These are phyloP conservation scores for Hydrozoanthus gracilis DNA, from an alignment of 92 coral and sea anemone genomes.

Conservation along the genomic window DNA sequence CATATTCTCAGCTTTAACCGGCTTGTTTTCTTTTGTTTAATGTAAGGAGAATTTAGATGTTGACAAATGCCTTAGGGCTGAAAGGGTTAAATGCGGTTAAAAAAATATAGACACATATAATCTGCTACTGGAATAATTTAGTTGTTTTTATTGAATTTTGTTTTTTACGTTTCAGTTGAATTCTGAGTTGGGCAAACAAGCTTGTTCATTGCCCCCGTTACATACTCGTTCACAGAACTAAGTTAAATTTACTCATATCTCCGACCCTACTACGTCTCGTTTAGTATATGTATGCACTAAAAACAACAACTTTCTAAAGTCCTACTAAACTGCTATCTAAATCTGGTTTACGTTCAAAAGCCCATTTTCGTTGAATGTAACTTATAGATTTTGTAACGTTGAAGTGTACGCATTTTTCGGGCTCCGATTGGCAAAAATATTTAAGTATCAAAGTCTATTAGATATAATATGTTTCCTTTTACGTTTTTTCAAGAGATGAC, in stretches of 20 bases:
- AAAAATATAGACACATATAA: neutral
- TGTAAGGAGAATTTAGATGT: too few relatives aligned
- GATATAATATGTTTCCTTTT: neutral
- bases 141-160: slow-evolving; percentile 30
- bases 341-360: neutral
- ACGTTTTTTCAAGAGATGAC: slow-evolving; percentile 28
- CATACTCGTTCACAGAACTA: neutral
- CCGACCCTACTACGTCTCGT: slow-evolving; percentile 13
- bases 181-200: slow-evolving; percentile 38
- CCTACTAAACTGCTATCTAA: neutral
- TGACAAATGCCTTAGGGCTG: too few relatives aligned
- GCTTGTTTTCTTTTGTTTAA: too few relatives aligned
- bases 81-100: too few relatives aligned
- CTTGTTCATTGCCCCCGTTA: slow-evolving; percentile 35
- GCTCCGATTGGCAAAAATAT: slow-evolving; percentile 18
- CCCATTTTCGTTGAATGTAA: neutral
- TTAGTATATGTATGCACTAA: neutral
- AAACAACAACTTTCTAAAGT: neutral
- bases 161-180: slow-evolving; percentile 25
- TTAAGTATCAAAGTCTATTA: neutral
- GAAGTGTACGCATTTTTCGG: slow-evolving; percentile 1
- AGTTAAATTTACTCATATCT: neutral
- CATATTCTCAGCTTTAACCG: too few relatives aligned
- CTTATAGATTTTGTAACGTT: neutral
- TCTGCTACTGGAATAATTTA: slow-evolving; percentile 12